These are phyloP conservation scores for Oligia strigilis DNA, from an alignment of 2,888 invertebrate species.

Conservation along the genomic window DNA sequence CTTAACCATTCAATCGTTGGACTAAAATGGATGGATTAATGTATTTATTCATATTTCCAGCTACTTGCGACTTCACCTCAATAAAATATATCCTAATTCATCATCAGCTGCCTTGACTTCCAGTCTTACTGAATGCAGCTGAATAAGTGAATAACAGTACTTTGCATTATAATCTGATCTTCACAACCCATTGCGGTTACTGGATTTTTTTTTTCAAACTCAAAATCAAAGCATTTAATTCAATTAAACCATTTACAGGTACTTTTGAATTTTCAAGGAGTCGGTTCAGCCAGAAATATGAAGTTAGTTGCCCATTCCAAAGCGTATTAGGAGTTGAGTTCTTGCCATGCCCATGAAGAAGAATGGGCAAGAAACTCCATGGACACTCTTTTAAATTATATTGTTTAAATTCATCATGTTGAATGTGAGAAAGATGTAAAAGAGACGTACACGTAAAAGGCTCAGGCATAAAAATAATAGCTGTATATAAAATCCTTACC, in stretches of 20 bases:
- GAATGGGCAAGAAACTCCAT: neutral
- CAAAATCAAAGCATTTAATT: neutral
- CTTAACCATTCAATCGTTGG: neutral
- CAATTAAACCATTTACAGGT: neutral
- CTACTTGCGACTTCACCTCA: neutral
- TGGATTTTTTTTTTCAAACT: neutral
- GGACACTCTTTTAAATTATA: neutral
- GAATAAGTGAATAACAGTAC: neutral
- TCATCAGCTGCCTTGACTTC: neutral
- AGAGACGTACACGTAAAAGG: neutral
- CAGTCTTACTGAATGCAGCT: neutral
- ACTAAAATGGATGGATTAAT: neutral
- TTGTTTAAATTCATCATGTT: neutral
- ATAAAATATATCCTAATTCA: neutral
- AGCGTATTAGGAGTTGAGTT: neutral
- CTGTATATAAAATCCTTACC: neutral
- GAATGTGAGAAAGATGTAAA: neutral
- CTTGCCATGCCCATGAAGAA: neutral
- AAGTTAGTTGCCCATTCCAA: neutral
- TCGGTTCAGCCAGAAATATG: neutral
- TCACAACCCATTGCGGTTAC: too few relatives aligned
- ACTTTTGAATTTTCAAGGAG: neutral
- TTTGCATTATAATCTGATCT: neutral
- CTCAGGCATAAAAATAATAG: neutral
- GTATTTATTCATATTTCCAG: neutral